Percentiles rank a stretch among this genome's conserved stretches.
Evolutionary conservation across 1,140 invertebrate species (phyloP).

Genomic region (Drosophila biarmipes): DNA sequence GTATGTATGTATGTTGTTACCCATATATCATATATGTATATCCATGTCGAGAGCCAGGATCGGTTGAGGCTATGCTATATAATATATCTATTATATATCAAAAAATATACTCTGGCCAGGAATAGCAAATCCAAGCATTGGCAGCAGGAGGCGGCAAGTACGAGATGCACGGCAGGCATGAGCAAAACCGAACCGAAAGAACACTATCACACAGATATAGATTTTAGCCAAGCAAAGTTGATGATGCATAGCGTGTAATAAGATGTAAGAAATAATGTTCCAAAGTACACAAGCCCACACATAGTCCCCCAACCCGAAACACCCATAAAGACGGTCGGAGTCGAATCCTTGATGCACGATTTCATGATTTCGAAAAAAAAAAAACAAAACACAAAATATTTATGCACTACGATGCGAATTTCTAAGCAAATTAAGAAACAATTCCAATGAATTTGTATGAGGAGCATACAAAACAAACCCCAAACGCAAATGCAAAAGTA

Average conservation of each 20-base stretch:
- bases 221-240: conserved; percentile 2
- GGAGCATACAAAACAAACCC: conserved; percentile 21
- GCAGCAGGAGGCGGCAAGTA: conserved; percentile 28
- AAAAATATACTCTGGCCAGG: not conserved
- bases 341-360: conserved; percentile 14
- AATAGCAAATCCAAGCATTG: conserved; percentile 44
- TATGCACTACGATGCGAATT: conserved; percentile 10
- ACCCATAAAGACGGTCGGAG: conserved; percentile 13
- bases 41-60: conserved; percentile 22
- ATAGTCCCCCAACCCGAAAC: conserved; percentile 2
- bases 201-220: conserved; percentile 15
- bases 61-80: conserved; percentile 1
- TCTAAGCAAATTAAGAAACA: conserved; percentile 18
- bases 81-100: not conserved
- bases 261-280: conserved; percentile 25
- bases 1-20: conserved; percentile 11
- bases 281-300: conserved; percentile 20
- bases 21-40: conserved; percentile 9
- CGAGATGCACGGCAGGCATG: conserved; percentile 13
- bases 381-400: too few relatives aligned
- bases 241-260: conserved; percentile 26
- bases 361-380: not conserved
- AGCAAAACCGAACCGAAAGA: not conserved
- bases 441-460: conserved; percentile 50
- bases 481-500: not conserved